Base-by-base conservation (phyloP, 2,888 invertebrate genomes). In the Acanthosepion esculentum region DNA sequence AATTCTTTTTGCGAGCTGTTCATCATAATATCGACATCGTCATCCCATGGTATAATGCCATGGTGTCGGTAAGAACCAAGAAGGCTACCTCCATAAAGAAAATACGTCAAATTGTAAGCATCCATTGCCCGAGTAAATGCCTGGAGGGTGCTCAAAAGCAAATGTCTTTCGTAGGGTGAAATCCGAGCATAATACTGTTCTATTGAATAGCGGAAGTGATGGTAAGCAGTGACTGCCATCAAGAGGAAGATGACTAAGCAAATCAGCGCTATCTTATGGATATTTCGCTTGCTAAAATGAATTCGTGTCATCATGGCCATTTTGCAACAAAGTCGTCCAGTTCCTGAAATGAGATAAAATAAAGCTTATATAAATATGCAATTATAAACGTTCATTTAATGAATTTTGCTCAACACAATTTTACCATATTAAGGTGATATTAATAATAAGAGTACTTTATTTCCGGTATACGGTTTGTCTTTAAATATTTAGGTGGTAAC, bases 41-140 rank as follows among this genome's bases (percentile, higher is more conserved):
- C 95, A 91, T 95, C 95, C 95, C 95, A 95, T 1, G 95, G 95
- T 41, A 95, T 95, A n/a, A 95, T 78, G 33, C 94, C 95, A 93
- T 95, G 95, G 48, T 95, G 95, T 5, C 95, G 94, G 59, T 94
- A 95, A 8, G 95, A 64, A 12, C 95, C 95, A 29, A 95, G 94
- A 48, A 95, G 95, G 29, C 95, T 94, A 23, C 95, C 95, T 15
- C 95, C 95, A 93, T 95, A 95, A 18, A 95, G 91, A 92, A 95
- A 95, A 94, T 95, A 95, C n/a, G 95, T 93, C 55, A 95, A 48
- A 29, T 94, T 94, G 26, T 94, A 41, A 20, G 59, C 48, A 55
- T 94, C 94, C 94, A 94, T 55, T 33, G 94, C 50, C 94, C 64
- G 41, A 6, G 55, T 94, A 41, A 94, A 94, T 12, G 50, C 55